Evolutionary conservation across 2,888 invertebrate genomes (phyloP).

Genomic region (Rhingia rostrata): DNA sequence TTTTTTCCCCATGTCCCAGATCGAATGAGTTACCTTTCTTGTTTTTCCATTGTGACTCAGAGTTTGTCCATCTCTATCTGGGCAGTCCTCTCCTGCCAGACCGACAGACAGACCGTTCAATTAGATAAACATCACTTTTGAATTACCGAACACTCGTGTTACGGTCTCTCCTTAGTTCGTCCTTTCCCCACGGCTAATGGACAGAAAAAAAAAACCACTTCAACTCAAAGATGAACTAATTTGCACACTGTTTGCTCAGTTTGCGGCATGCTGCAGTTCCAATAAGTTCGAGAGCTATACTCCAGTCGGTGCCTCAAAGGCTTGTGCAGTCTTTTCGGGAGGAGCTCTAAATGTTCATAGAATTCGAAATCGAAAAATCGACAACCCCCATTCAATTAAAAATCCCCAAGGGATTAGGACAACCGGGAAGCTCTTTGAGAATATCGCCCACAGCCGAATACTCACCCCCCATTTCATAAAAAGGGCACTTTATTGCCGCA

Average conservation of each 20-base stretch:
- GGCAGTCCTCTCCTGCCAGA: conserved; percentile 3
- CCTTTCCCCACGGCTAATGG: neutral
- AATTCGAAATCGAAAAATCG: conserved; percentile 44
- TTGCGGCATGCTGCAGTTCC: neutral
- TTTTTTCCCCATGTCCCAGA: conserved; percentile 12
- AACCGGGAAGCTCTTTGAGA: conserved; percentile 33
- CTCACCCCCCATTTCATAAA: neutral
- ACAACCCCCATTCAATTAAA: conserved; percentile 66
- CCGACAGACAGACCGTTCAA: conserved; percentile 45
- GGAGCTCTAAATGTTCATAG: neutral
- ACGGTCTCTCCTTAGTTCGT: neutral
- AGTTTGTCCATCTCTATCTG: conserved; percentile 10
- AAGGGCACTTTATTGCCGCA: conserved; percentile 29
- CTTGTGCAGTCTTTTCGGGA: no score
- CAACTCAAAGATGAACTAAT: conserved; percentile 31
- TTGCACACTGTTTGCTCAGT: conserved; percentile 5
- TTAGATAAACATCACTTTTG: conserved; percentile 60
- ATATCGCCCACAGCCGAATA: conserved; percentile 5
- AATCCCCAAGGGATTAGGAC: conserved; percentile 45
- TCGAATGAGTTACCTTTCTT: neutral
- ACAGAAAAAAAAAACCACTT: conserved; percentile 5
- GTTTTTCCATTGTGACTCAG: neutral
- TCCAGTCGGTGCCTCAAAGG: conserved; percentile 1
- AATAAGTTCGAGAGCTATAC: neutral
- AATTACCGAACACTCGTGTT: conserved; percentile 18